Percentiles rank a stretch among this genome's conserved stretches.
Evolutionary conservation across 2,888 invertebrate species (phyloP).

Genomic region (Crossocerus cetratus): DNA sequence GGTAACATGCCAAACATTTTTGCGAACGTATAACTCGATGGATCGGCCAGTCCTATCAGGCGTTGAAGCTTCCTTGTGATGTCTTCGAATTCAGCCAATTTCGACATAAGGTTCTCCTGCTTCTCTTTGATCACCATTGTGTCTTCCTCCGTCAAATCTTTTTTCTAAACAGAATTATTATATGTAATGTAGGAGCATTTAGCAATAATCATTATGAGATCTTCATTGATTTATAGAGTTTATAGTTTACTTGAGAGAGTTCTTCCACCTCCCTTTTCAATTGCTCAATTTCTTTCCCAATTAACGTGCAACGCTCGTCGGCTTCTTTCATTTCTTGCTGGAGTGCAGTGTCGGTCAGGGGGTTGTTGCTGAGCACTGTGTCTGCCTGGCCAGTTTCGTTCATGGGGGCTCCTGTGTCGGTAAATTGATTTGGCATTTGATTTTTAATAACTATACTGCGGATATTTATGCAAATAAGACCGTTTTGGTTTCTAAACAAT

Average conservation of each 20-base stretch:
- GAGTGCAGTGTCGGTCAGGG: conserved; percentile 68
- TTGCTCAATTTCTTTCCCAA: conserved; percentile 77
- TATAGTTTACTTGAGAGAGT: conserved; percentile 71
- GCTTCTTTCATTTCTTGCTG: conserved; percentile 77
- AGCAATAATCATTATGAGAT: too few species aligned
- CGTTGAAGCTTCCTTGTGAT: conserved; percentile 81
- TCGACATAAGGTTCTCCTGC: conserved; percentile 80
- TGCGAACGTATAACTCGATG: conserved; percentile 67
- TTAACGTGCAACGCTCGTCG: conserved; percentile 69
- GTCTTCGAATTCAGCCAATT: conserved; percentile 81
- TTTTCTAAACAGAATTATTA: conserved; percentile 76
- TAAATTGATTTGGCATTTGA: neutral
- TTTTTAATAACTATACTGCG: neutral
- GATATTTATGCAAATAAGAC: neutral
- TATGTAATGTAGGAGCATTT: neutral
- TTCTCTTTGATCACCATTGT: conserved; percentile 79
- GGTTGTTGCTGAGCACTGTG: conserved; percentile 57
- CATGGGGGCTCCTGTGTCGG: conserved; percentile 36
- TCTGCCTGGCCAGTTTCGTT: conserved; percentile 53
- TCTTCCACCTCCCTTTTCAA: conserved; percentile 76
- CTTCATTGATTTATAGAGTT: too few species aligned
- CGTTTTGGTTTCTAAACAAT: neutral
- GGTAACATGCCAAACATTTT: conserved; percentile 65
- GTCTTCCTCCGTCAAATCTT: conserved; percentile 80
- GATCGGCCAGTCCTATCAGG: conserved; percentile 77